These are phyloP conservation scores for Sisyra terminalis DNA, from an alignment of 2,888 invertebrate species.

Conservation along the genomic window DNA sequence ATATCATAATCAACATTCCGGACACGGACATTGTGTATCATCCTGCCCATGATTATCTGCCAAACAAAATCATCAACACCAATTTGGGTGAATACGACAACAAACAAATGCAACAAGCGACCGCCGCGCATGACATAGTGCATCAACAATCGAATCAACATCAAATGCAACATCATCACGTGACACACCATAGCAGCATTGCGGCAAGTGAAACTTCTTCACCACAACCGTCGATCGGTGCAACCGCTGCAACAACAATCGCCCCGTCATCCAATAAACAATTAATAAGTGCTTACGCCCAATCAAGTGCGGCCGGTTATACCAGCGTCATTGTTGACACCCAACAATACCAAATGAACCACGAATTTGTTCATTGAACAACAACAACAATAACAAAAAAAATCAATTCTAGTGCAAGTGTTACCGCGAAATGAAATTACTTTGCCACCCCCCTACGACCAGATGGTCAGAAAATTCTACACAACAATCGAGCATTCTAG, in stretches of 20 bases:
- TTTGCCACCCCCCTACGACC: no score
- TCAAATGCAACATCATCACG: not conserved
- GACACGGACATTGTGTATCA: not conserved
- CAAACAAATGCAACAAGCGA: constrained; percentile 18
- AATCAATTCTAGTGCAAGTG: not conserved
- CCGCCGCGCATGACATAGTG: constrained; percentile 15
- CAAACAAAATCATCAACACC: not conserved
- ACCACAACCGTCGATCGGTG: constrained; percentile 15
- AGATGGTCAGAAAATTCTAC: no score
- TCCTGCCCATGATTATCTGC: not conserved
- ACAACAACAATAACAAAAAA: no score
- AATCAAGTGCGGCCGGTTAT: constrained; percentile 42
- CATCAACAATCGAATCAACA: constrained; percentile 13
- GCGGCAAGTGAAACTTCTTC: constrained; percentile 25
- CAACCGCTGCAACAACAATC: no score
- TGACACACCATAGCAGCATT: constrained; percentile 20
- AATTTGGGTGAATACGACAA: not conserved
- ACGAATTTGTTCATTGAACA: constrained; percentile 35
- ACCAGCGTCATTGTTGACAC: constrained; percentile 90
- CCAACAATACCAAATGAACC: constrained; percentile 56
- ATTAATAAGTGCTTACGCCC: constrained; percentile 25
- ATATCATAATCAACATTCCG: no score
- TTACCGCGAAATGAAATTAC: no score
- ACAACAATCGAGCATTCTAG: no score
- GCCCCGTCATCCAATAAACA: constrained; percentile 19